Percentiles rank a stretch among this genome's conserved stretches.
Conservation (phyloP, 2,888 invertebrate species). For the Caenorhabditis becei region DNA sequence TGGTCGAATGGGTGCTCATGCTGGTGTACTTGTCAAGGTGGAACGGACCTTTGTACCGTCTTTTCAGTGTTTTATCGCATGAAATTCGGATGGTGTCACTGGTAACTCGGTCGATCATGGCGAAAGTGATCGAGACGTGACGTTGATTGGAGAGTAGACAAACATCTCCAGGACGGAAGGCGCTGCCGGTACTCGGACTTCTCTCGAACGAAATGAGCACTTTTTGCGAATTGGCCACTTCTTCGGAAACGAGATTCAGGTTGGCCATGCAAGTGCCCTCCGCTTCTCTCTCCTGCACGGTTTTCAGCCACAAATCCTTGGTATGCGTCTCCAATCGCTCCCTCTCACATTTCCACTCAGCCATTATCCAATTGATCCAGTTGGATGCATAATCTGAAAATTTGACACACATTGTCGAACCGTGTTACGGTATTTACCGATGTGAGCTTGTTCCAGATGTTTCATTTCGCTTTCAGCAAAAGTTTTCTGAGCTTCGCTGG, state of each 20-base stretch:
- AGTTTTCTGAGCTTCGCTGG: constrained; percentile 50
- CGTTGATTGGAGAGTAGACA: constrained; percentile 41
- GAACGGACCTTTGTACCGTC: constrained; percentile 54
- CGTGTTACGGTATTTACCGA: constrained; percentile 46
- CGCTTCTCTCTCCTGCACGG: constrained; percentile 14
- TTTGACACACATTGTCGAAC: no score
- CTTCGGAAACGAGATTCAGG: constrained; percentile 23
- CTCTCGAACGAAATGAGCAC: constrained; percentile 27
- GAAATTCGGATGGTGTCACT: constrained; percentile 32
- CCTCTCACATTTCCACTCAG: constrained; percentile 54
- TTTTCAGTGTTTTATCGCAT: constrained; percentile 28
- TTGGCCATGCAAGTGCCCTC: constrained; percentile 26
- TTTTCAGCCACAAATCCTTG: constrained; percentile 50
- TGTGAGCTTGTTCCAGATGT: constrained; percentile 61
- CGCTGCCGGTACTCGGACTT: background rate
- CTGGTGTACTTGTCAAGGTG: constrained; percentile 75
- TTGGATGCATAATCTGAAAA: constrained; percentile 57
- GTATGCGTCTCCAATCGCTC: constrained; percentile 19
- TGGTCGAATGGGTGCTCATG: constrained; percentile 65
- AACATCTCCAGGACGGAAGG: constrained; percentile 42
- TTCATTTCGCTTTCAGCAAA: constrained; percentile 62
- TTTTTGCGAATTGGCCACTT: constrained; percentile 36
- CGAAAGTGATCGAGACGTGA: constrained; percentile 36
- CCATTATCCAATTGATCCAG: constrained; percentile 59
- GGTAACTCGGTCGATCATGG: constrained; percentile 25